phyloP scores from a whole-genome alignment of 2,888 invertebrate species.

The Mechanitis mazaeus region DNA sequence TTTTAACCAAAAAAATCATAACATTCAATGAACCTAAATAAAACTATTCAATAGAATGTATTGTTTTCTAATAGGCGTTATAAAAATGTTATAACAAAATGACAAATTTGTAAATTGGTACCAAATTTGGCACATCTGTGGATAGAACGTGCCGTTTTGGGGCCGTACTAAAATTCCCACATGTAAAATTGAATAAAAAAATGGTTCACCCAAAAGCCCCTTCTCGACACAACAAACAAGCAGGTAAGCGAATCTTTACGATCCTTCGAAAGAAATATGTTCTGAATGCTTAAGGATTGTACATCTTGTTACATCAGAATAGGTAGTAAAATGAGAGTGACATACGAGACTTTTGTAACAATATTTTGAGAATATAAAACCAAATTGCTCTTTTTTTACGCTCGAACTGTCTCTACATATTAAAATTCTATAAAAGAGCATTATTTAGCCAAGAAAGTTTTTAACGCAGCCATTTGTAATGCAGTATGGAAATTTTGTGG shows the following conservation, averaged over 20 bases:
- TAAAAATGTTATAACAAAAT: slow-evolving; percentile 15
- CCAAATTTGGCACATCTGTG: slow-evolving; percentile 69
- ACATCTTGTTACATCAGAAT: slow-evolving; percentile 57
- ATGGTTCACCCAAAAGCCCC: slow-evolving; percentile 63
- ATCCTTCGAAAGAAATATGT: slow-evolving; percentile 64
- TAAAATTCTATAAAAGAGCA: slow-evolving; percentile 3
- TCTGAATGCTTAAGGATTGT: slow-evolving; percentile 55
- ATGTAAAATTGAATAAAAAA: slow-evolving; percentile 72
- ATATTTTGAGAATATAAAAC: slow-evolving; percentile 15
- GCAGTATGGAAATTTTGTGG: too few species aligned
- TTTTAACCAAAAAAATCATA: slow-evolving; percentile 49
- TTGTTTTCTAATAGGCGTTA: slow-evolving; percentile 10
- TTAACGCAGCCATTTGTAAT: too few species aligned
- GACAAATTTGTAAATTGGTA: slow-evolving; percentile 62
- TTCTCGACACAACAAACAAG: slow-evolving; percentile 72
- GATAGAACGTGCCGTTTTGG: slow-evolving; percentile 70
- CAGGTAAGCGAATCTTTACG: slow-evolving; percentile 75
- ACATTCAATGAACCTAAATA: slow-evolving; percentile 14
- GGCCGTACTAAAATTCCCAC: slow-evolving; percentile 73
- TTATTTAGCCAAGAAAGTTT: background rate
- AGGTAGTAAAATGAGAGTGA: slow-evolving; percentile 21
- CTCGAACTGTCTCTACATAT: slow-evolving; percentile 5
- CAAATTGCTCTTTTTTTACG: slow-evolving; percentile 10
- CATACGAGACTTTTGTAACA: slow-evolving; percentile 17
- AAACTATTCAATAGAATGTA: background rate